A percentile compares a stretch with the other conserved stretches of the same genome.
Conservation (phyloP, 2,113 vertebrate genomes). For the Vulpes ferrilata region DNA sequence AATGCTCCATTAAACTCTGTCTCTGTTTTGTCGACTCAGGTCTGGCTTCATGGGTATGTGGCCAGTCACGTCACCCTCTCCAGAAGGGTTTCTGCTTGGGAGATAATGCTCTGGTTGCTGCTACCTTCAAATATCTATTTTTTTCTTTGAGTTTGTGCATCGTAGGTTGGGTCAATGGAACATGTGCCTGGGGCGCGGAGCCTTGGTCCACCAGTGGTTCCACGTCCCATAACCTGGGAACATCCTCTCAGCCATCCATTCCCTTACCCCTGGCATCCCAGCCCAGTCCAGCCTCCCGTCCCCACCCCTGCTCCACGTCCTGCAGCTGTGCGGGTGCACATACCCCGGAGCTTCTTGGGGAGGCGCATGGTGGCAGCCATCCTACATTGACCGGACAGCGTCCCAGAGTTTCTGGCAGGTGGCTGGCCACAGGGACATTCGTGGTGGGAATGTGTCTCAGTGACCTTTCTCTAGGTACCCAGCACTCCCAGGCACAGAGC, state of each 20-base stretch:
- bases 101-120: not conserved
- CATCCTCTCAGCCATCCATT: not conserved
- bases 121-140: not conserved
- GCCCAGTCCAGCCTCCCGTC: rapidly evolving
- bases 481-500: not conserved
- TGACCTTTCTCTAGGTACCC: too few species aligned
- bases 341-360: not conserved
- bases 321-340: not conserved
- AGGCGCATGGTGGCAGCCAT: not conserved
- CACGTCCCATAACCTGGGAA: not conserved
- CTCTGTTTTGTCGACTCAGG: not conserved
- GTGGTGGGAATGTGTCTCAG: not conserved
- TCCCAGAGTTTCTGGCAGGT: not conserved
- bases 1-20: not conserved
- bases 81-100: not conserved
- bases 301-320: too few species aligned
- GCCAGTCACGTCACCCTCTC: not conserved
- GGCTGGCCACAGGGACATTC: not conserved
- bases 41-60: not conserved
- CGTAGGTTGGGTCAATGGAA: not conserved
- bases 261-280: not conserved
- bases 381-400: too few species aligned
- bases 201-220: not conserved
- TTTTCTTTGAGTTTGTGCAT: not conserved
- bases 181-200: not conserved